A percentile compares a stretch with the other conserved stretches of the same genome.
These are phyloP conservation scores for Agapornis canus DNA, from an alignment of 2,797 vertebrate species.

Conservation along the genomic window DNA sequence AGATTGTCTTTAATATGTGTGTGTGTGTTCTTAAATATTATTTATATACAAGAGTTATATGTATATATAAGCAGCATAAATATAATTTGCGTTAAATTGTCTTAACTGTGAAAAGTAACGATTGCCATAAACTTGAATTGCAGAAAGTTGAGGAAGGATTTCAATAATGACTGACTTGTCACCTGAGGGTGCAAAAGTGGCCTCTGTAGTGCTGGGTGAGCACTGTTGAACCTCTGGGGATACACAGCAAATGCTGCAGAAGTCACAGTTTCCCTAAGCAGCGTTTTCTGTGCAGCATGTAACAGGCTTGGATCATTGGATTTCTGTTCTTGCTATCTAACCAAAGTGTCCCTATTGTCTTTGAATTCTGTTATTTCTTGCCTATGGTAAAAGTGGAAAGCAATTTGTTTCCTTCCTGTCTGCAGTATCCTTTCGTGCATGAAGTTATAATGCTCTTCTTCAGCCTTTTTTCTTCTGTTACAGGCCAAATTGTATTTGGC, in stretches of 20 bases:
- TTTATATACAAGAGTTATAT: not conserved
- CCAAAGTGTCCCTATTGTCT: not conserved
- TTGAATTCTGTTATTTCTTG: not conserved
- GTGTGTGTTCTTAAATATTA: not conserved
- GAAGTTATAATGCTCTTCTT: not conserved
- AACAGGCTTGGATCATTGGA: not conserved
- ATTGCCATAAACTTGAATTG: not conserved
- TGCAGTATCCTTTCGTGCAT: not conserved
- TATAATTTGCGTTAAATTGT: not conserved
- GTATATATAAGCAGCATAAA: not conserved
- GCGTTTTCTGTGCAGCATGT: not conserved
- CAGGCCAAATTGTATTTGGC: not conserved
- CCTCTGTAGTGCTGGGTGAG: not conserved
- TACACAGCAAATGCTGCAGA: accelerated
- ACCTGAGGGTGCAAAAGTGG: not conserved
- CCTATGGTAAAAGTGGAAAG: not conserved
- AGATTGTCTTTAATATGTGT: not conserved
- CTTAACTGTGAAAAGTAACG: not conserved
- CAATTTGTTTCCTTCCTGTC: not conserved
- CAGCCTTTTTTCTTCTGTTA: not conserved
- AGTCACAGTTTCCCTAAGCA: not conserved
- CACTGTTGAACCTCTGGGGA: not conserved
- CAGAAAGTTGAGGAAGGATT: not conserved
- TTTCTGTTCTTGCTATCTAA: not conserved
- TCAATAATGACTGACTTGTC: not conserved